phyloP scores from a whole-genome alignment of 2,797 vertebrate genomes.

The Neoniphon sammara region DNA sequence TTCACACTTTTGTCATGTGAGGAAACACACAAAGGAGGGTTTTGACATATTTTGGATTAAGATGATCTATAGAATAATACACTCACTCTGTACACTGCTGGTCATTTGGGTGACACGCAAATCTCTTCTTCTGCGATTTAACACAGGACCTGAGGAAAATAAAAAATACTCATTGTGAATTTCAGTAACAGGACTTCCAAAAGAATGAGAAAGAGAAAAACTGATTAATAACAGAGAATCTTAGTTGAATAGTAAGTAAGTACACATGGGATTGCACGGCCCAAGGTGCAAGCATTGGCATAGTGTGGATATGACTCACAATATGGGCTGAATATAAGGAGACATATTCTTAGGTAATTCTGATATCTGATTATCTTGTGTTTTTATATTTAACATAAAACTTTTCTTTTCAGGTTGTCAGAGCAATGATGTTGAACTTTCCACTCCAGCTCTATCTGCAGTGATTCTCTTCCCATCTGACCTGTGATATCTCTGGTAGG shows the following conservation, averaged over 20 bases:
- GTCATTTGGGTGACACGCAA: conserved; percentile 37
- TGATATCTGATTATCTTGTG: background rate
- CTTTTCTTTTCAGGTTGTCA: background rate
- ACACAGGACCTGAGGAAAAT: conserved; percentile 50
- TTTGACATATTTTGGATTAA: background rate
- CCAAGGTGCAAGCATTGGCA: too few species aligned
- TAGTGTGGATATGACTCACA: too few species aligned
- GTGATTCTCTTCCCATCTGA: conserved; percentile 34
- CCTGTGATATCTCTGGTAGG: conserved; percentile 58
- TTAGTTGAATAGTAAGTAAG: too few species aligned
- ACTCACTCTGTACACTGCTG: conserved; percentile 53
- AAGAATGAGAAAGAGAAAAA: background rate
- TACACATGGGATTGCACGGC: too few species aligned
- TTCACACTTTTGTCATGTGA: background rate
- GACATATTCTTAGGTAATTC: too few species aligned
- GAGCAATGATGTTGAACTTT: background rate
- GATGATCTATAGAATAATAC: background rate
- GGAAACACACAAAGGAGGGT: background rate
- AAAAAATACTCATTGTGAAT: background rate
- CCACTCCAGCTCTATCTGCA: background rate
- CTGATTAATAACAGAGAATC: too few species aligned
- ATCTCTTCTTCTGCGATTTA: conserved; percentile 73
- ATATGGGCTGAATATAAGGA: too few species aligned
- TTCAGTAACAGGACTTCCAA: conserved; percentile 4
- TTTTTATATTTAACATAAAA: background rate